These are phyloP conservation scores for Dysdera silvatica DNA, from an alignment of 1,140 invertebrate species.

Conservation along the genomic window DNA sequence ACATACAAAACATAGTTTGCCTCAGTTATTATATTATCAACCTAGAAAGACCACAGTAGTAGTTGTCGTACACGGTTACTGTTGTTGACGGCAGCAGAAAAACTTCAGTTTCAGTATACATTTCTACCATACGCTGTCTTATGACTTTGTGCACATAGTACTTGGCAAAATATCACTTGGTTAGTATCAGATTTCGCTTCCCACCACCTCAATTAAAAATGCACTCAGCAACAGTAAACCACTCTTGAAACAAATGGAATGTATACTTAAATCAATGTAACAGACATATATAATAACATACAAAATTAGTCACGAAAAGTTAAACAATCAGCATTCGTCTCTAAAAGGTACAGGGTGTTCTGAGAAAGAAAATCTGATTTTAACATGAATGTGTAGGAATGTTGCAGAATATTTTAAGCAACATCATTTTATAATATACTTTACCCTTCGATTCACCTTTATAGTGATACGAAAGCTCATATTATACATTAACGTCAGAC, in stretches of 20 bases:
- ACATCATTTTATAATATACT: neutral
- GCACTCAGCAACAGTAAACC: slow-evolving; percentile 11
- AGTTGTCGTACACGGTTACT: neutral
- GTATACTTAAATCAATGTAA: slow-evolving; percentile 16
- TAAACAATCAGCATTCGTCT: neutral
- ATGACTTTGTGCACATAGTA: too few species aligned
- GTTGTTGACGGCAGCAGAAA: neutral
- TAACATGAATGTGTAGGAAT: neutral
- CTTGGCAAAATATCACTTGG: slow-evolving; percentile 24
- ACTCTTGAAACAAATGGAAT: slow-evolving; percentile 29
- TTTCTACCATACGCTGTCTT: too few species aligned
- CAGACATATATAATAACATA: slow-evolving; percentile 27
- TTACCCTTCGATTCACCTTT: too few species aligned
- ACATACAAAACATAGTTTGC: slow-evolving; percentile 26
- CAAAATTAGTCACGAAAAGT: slow-evolving; percentile 7
- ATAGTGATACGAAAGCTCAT: too few species aligned
- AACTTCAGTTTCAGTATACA: too few species aligned
- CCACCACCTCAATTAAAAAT: slow-evolving; percentile 17
- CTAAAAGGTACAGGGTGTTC: neutral
- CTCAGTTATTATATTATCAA: neutral
- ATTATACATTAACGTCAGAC: too few species aligned
- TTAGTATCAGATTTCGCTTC: slow-evolving; percentile 19
- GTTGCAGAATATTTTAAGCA: neutral
- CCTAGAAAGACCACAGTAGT: neutral
- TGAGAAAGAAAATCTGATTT: neutral